These are phyloP conservation scores for Eueides isabella DNA, from an alignment of 1,140 invertebrate genomes.

Conservation along the genomic window DNA sequence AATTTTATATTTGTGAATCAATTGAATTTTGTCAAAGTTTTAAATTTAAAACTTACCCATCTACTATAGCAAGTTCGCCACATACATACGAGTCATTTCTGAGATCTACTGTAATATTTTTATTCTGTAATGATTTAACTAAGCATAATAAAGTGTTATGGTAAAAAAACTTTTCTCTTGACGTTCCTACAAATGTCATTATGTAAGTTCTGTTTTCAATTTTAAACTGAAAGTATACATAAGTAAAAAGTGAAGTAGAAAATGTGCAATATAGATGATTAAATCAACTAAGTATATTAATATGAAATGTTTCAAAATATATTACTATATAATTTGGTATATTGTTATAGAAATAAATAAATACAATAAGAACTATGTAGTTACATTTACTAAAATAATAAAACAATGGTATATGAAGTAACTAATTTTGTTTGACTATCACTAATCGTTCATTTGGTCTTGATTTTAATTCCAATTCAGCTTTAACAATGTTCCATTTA, in stretches of 20 bases:
- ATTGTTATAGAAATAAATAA: slow-evolving; percentile 10
- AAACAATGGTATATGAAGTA: slow-evolving; percentile 9
- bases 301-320: slow-evolving; percentile 5
- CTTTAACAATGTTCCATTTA: slow-evolving; percentile 77
- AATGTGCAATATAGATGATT: background rate
- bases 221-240: background rate
- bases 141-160: slow-evolving; percentile 84
- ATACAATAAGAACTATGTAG: background rate
- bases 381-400: slow-evolving; percentile 15
- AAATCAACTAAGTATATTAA: slow-evolving; percentile 2
- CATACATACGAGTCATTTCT: slow-evolving; percentile 85
- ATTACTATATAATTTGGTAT: background rate
- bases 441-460: slow-evolving; percentile 77
- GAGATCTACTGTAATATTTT: slow-evolving; percentile 85
- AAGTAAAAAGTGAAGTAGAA: background rate
- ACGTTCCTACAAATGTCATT: slow-evolving; percentile 62
- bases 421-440: slow-evolving; percentile 58
- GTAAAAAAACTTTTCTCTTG: slow-evolving; percentile 80
- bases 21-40: background rate
- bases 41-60: slow-evolving; percentile 83
- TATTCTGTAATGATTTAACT: slow-evolving; percentile 84
- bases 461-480: slow-evolving; percentile 82
- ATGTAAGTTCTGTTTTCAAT: background rate
- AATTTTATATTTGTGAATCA: background rate
- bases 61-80: slow-evolving; percentile 83